Base-by-base conservation (phyloP, 2,113 vertebrate genomes). In the Nibea albiflora region DNA sequence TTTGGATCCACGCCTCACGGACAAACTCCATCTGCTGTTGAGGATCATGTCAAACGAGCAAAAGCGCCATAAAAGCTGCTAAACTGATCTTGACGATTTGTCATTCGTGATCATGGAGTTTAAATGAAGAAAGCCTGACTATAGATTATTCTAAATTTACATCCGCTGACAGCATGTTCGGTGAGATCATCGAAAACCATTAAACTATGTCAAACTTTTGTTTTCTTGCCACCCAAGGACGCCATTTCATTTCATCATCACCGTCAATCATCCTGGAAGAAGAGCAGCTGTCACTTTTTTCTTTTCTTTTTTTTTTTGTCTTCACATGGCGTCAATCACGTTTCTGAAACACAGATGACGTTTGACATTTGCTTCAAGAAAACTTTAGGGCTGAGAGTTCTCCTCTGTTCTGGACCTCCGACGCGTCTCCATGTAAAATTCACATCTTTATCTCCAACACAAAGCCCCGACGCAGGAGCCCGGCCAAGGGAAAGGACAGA, bases 391-490 rank as follows among this genome's bases (percentile, higher is more conserved):
- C 39, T 2, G 31, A 22, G 12, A 62, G 4, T 39, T 16, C 42
- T 76, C 16, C 47, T 52, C 46, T 58, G 63, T 64, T n/a, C 64
- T 42, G 28, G 42, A 53, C 74, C 76, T 62, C 35, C 60, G 54
- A 26, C 31, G 78, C 62, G 67, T 57, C 76, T 19, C 80, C 66
- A 42, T 86, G 86, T 73, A 87, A 85, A 87, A 85, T 80, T 67
- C 79, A 86, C 81, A 89, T 76, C 74, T 83, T 83, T 47, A 56
- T 79, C 87, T 79, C 53, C 3, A 53, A 85, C 75, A 69, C 81
- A 35, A 62, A 83, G 66, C 70, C 78, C 65, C 46, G 35, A 44
- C 14, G 44, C 35, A 73, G 62, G 81, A 84, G 73, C 70, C 63
- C 5, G 56, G 64, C 86, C 83, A 57, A 72, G 35, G 35, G 76